Evolutionary conservation across 2,888 invertebrate genomes (phyloP).

Genomic region (Agrilus cyanescens): DNA sequence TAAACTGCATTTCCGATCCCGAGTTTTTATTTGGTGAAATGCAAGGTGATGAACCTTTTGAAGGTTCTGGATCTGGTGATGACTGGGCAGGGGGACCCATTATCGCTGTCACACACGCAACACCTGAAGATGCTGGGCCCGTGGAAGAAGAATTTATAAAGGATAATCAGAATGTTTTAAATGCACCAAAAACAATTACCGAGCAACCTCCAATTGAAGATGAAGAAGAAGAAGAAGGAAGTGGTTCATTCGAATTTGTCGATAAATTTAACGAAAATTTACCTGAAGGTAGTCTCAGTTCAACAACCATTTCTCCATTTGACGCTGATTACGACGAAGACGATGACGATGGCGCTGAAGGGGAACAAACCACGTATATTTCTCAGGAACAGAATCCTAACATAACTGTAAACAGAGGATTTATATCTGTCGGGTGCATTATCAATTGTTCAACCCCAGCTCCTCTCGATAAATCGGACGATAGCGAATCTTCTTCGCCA

Average conservation of each 20-base stretch:
- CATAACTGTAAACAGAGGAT: not conserved
- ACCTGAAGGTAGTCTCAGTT: not conserved
- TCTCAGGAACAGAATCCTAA: not conserved
- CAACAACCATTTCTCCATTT: not conserved
- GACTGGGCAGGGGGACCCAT: constrained; percentile 6
- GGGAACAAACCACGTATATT: not conserved
- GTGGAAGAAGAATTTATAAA: constrained; percentile 12
- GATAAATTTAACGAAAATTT: constrained; percentile 19
- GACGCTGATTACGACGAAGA: constrained; percentile 5
- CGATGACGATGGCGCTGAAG: constrained; percentile 9
- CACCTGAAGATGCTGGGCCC: constrained; percentile 4
- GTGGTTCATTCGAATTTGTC: constrained; percentile 24
- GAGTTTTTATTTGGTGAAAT: constrained; percentile 16
- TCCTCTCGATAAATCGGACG: constrained; percentile 8
- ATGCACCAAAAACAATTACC: not conserved
- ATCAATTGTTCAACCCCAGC: constrained; percentile 18
- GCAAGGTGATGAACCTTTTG: constrained; percentile 23
- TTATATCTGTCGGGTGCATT: constrained; percentile 13
- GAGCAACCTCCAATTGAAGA: constrained; percentile 1
- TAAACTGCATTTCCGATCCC: constrained; percentile 10
- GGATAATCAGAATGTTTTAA: not conserved
- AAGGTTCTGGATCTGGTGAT: constrained; percentile 23
- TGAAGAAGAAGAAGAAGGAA: constrained; percentile 19
- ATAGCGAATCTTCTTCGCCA: constrained; percentile 15
- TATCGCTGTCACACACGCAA: constrained; percentile 12